Evolutionary conservation across 2,797 vertebrate genomes (phyloP).

Genomic region (Poeciliopsis gracilis): DNA sequence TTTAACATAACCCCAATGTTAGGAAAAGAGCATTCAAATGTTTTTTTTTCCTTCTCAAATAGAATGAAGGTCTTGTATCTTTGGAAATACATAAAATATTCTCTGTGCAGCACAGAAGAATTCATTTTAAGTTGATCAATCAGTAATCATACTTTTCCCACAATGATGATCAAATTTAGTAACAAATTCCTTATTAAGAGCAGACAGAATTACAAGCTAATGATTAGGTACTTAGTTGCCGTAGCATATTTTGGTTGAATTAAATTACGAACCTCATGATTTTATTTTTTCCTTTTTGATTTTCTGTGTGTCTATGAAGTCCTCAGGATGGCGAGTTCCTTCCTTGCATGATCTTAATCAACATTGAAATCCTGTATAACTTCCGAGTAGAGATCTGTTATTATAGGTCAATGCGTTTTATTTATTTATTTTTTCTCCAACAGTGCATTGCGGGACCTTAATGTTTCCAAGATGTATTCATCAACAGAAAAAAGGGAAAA

Average conservation of each 20-base stretch:
- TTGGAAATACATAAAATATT: not conserved
- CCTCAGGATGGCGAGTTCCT: not conserved
- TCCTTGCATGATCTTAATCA: not conserved
- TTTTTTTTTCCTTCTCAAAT: not conserved
- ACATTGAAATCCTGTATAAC: not conserved
- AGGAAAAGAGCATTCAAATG: not conserved
- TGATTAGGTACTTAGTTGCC: not conserved
- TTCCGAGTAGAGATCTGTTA: not conserved
- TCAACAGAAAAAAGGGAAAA: too few relatives aligned
- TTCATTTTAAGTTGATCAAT: not conserved
- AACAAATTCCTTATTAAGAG: not conserved
- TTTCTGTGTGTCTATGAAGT: not conserved
- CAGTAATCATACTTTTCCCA: not conserved
- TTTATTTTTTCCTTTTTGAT: not conserved
- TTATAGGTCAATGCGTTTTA: not conserved
- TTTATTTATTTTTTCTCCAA: not conserved
- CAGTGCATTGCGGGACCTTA: not conserved
- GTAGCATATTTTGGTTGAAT: not conserved
- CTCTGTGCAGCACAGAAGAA: not conserved
- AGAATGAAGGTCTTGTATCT: not conserved
- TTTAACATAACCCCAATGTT: not conserved
- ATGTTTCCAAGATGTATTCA: not conserved
- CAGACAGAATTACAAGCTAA: not conserved
- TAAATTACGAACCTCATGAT: not conserved
- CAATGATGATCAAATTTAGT: not conserved